These are phyloP conservation scores for Rhabdomys pumilio DNA, from an alignment of 2,797 vertebrate species.

Conservation along the genomic window DNA sequence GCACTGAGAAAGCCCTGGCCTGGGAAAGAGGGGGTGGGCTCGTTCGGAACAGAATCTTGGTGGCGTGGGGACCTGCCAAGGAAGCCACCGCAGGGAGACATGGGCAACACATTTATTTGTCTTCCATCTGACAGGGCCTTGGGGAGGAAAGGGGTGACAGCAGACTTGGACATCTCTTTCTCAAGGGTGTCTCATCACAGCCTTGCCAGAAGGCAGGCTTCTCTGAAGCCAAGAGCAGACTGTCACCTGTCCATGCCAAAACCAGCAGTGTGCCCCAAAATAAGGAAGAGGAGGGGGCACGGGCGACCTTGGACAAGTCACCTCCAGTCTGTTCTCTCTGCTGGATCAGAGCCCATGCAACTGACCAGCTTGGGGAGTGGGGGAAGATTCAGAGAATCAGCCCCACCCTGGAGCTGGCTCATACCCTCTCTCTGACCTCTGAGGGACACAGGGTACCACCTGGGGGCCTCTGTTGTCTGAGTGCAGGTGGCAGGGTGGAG, in stretches of 20 bases:
- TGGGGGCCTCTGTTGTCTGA: not conserved
- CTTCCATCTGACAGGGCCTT: rapidly evolving
- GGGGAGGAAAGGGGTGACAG: too few relatives aligned
- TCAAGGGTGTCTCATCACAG: not conserved
- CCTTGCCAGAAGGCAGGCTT: not conserved
- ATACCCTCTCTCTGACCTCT: not conserved
- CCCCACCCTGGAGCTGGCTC: not conserved
- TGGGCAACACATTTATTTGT: not conserved
- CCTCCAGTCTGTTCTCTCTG: not conserved
- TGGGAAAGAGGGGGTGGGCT: not conserved
- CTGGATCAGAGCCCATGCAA: rapidly evolving
- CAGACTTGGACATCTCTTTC: not conserved
- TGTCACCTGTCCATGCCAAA: not conserved
- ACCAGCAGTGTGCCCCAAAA: not conserved
- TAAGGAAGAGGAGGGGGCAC: not conserved
- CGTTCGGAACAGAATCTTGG: rapidly evolving
- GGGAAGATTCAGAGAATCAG: not conserved
- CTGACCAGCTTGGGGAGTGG: not conserved
- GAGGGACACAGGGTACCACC: not conserved
- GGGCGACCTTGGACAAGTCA: not conserved
- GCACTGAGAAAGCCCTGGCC: not conserved
- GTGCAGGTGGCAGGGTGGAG: not conserved
- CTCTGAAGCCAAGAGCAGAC: not conserved
- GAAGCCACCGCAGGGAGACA: not conserved
- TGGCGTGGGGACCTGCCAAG: rapidly evolving